These are phyloP conservation scores for Cololabis saira DNA, from an alignment of 2,113 vertebrate genomes.

Conservation along the genomic window DNA sequence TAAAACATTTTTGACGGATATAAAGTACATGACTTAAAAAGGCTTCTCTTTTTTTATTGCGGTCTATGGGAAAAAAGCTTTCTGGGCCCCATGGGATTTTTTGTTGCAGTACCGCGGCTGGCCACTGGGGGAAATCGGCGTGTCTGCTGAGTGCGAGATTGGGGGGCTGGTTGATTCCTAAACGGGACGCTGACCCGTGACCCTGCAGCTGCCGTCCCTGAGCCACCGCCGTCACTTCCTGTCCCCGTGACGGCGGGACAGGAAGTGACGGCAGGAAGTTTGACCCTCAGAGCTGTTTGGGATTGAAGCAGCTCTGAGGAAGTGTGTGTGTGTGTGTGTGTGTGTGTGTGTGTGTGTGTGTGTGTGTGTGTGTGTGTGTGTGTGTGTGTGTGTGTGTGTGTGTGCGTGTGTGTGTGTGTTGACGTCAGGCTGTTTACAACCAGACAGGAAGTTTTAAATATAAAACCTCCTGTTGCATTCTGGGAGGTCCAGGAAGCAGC, in stretches of 20 bases:
- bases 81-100: no score
- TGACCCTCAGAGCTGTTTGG: slow-evolving; percentile 18
- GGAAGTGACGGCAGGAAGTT: slow-evolving; percentile 25
- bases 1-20: no score
- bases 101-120: no score
- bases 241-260: slow-evolving; percentile 27
- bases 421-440: slow-evolving; percentile 47
- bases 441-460: slow-evolving; percentile 39
- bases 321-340: slow-evolving; percentile 8
- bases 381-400: background rate
- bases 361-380: background rate
- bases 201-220: background rate
- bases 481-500: slow-evolving; percentile 28
- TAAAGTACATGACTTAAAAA: no score
- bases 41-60: no score
- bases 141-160: no score
- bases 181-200: no score
- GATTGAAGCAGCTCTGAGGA: slow-evolving; percentile 16
- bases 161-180: no score
- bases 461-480: slow-evolving; percentile 35
- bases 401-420: background rate
- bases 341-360: no score
- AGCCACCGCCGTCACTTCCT: background rate
- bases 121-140: no score
- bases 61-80: no score